Evolutionary conservation across 1,140 invertebrate genomes (phyloP), one percentile per base, ranked within the genome.

Genomic region (Anastrepha obliqua): DNA sequence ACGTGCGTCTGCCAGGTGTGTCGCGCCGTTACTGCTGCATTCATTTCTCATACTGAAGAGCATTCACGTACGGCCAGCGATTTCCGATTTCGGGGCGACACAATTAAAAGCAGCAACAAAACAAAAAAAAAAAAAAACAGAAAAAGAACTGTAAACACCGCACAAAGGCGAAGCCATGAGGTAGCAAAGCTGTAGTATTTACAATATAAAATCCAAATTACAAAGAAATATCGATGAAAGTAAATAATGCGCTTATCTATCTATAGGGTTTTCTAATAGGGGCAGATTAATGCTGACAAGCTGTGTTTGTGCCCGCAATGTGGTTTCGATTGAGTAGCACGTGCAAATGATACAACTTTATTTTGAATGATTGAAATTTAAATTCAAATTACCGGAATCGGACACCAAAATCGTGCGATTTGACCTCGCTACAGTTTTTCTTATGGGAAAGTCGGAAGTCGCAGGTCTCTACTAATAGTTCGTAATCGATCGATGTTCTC

Each of bases 31-130:
- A 74, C 67, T 74, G 39, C 39, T 74, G 67, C 67, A 74, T 42
- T 74, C 67, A 74, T 74, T 44, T 74, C 39, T 74, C 67, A 74
- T 44, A 74, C 67, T 74, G 67, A 11, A 42, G 42, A 42, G 67
- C 67, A 6, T 74, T 74, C 67, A 42, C 42, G 42, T 15, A 44
- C 67, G 67, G 15, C 42, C 4, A 74, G 15, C 44, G 42, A 74
- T 74, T 74, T 74, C 15, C 29, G 42, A 55, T 55, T 55, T 55
- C 11, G 51, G 51, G 8, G 64, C 64, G 67, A 74, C 42, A 70
- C 65, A 70, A 70, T 7, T 74, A 39, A 17, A 44, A 74, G 44
- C 13, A 29, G 15, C 6, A 3, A 74, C 39, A 44, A 62, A 70
- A 70, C 51, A 55, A 11, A 44, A 6, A 39, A 15, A 39, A 15